Base-by-base conservation (phyloP, 2,888 invertebrate genomes). In the Lapara coniferarum region DNA sequence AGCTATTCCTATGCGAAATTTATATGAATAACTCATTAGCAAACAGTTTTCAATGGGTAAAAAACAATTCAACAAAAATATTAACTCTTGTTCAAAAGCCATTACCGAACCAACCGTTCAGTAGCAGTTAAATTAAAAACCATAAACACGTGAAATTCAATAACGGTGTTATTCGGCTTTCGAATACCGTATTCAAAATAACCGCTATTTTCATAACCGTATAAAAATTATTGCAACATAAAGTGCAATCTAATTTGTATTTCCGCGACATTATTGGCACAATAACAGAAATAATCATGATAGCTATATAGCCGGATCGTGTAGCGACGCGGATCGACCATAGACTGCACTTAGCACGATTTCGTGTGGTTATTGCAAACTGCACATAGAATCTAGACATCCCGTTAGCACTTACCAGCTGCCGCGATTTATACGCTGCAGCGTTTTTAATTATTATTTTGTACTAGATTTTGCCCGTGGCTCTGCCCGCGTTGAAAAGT, bases 401-500 rank as follows among this genome's bases (percentile, higher is more conserved):
- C 77, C 85, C 84, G 85, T 85, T 85, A 85, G 55, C 67, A n/a
- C n/a, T n/a, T n/a, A n/a, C n/a, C n/a, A 74, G 10, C 10, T 80
- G 81, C 74, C 56, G 16, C 72, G 73, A 83, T 74, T 71, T 66
- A 71, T 19, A 52, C 19, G 71, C 69, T 68, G 30, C n/a, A 66
- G 74, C 76, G 68, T n/a, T 52, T 75, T 57, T 72, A 69, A 66
- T n/a, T n/a, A n/a, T n/a, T n/a, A n/a, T n/a, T n/a, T n/a, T n/a
- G n/a, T n/a, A n/a, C n/a, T n/a, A n/a, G n/a, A n/a, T n/a, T n/a
- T n/a, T n/a, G n/a, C n/a, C n/a, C n/a, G n/a, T n/a, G n/a, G n/a
- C n/a, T n/a, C n/a, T n/a, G n/a, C n/a, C n/a, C n/a, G n/a, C n/a
- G n/a, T n/a, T n/a, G n/a, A n/a, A n/a, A n/a, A n/a, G n/a, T n/a